phyloP scores from a whole-genome alignment of 2,113 vertebrate species.

The Aepyceros melampus region DNA sequence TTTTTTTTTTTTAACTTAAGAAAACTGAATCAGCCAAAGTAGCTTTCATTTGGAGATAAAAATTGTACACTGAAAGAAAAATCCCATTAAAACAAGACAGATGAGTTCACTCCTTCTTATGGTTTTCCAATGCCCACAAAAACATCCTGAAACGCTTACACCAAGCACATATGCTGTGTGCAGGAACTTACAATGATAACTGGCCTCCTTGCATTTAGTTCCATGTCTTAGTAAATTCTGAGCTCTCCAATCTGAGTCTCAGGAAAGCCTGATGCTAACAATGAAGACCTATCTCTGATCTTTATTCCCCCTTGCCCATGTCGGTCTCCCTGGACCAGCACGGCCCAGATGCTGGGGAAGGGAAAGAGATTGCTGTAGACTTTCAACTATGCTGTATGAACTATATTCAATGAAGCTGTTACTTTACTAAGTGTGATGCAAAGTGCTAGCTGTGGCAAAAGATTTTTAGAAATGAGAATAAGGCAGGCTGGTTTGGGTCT shows the following conservation, averaged over 20 bases:
- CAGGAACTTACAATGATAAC: fast-evolving
- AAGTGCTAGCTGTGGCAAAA: not conserved
- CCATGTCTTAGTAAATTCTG: not conserved
- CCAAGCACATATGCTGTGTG: fast-evolving
- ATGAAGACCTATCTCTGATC: not conserved
- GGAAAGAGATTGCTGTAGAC: not conserved
- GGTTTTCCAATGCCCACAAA: not conserved
- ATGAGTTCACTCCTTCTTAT: not conserved
- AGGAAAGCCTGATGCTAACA: not conserved
- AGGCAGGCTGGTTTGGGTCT: not conserved
- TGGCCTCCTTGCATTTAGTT: not conserved
- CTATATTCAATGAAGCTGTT: not conserved
- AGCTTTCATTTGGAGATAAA: not conserved
- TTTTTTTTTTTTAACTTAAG: not conserved
- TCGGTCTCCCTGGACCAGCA: not conserved
- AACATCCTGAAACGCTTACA: not conserved
- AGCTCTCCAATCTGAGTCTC: not conserved
- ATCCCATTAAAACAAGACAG: not conserved
- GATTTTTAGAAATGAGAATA: not conserved
- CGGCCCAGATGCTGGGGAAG: not conserved
- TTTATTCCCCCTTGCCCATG: not conserved
- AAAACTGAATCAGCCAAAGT: not conserved
- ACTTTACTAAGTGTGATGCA: not conserved
- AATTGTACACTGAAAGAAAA: not conserved
- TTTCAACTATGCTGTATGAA: not conserved